These are phyloP conservation scores for Phania funesta DNA, from an alignment of 2,888 invertebrate genomes.

Conservation along the genomic window DNA sequence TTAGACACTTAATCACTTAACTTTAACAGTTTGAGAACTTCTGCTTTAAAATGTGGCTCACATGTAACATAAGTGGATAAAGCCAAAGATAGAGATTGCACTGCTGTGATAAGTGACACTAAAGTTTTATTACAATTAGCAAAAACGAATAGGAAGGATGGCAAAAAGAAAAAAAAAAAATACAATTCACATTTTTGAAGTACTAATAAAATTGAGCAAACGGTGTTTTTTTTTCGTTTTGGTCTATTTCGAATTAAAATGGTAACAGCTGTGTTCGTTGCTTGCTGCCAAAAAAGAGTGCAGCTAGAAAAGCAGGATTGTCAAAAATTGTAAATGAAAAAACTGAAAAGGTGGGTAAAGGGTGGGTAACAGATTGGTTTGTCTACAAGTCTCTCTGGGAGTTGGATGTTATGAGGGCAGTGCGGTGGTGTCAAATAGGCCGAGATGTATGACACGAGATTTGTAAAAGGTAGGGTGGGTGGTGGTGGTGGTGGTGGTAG, in stretches of 20 bases:
- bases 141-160: conserved; percentile 34
- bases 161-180: conserved; percentile 2
- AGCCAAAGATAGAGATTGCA: conserved; percentile 35
- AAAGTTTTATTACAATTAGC: conserved; percentile 65
- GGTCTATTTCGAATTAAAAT: conserved; percentile 56
- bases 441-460: background rate
- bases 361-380: conserved; percentile 22
- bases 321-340: conserved; percentile 17
- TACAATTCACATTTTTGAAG: conserved; percentile 51
- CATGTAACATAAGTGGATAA: background rate
- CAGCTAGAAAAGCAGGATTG: background rate
- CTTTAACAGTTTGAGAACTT: background rate
- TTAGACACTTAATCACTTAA: background rate
- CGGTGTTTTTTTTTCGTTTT: background rate
- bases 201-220: conserved; percentile 52
- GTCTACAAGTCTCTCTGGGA: background rate
- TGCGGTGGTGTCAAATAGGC: conserved; percentile 51
- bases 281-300: conserved; percentile 32
- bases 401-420: conserved; percentile 18
- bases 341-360: conserved; percentile 9
- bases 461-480: background rate
- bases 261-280: conserved; percentile 61
- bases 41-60: conserved; percentile 1
- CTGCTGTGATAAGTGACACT: conserved; percentile 40
- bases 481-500: conserved; percentile 14